phyloP scores from a whole-genome alignment of 1,140 invertebrate genomes.

The Bombus confusus region DNA sequence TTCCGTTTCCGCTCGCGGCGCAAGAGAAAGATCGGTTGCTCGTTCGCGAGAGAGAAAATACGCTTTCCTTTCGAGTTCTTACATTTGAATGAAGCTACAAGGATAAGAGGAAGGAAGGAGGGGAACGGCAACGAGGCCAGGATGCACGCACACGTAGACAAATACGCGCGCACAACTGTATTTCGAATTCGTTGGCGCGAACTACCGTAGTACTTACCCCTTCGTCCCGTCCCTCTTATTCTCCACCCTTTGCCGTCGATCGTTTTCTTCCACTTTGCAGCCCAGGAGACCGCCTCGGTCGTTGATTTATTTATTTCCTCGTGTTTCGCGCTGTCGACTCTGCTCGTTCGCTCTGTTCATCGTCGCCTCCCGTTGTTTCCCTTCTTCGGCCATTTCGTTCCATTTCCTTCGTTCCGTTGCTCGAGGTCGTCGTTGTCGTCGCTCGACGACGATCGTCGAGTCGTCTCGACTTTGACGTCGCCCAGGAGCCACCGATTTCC shows the following conservation, averaged over 20 bases:
- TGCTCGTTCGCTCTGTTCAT: slow-evolving; percentile 32
- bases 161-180: neutral
- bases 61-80: slow-evolving; percentile 57
- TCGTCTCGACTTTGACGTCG: slow-evolving; percentile 46
- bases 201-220: slow-evolving; percentile 24
- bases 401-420: slow-evolving; percentile 35
- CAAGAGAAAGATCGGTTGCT: slow-evolving; percentile 40
- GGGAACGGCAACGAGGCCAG: slow-evolving; percentile 7
- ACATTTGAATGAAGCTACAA: slow-evolving; percentile 56
- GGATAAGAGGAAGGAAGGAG: slow-evolving; percentile 27
- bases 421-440: neutral
- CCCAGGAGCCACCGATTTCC: slow-evolving; percentile 65
- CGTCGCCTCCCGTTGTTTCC: slow-evolving; percentile 23
- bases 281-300: slow-evolving; percentile 33
- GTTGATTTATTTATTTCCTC: slow-evolving; percentile 63
- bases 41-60: slow-evolving; percentile 46
- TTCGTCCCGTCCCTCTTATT: slow-evolving; percentile 18
- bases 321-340: slow-evolving; percentile 50
- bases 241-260: neutral
- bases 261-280: slow-evolving; percentile 26
- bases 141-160: neutral
- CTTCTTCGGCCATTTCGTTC: slow-evolving; percentile 28
- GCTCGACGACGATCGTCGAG: slow-evolving; percentile 5
- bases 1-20: slow-evolving; percentile 44
- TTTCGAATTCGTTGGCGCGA: slow-evolving; percentile 53